A percentile compares a stretch with the other conserved stretches of the same genome.
phyloP scores from a whole-genome alignment of 2,888 invertebrate genomes.

The Drosophila neoperkinsi region DNA sequence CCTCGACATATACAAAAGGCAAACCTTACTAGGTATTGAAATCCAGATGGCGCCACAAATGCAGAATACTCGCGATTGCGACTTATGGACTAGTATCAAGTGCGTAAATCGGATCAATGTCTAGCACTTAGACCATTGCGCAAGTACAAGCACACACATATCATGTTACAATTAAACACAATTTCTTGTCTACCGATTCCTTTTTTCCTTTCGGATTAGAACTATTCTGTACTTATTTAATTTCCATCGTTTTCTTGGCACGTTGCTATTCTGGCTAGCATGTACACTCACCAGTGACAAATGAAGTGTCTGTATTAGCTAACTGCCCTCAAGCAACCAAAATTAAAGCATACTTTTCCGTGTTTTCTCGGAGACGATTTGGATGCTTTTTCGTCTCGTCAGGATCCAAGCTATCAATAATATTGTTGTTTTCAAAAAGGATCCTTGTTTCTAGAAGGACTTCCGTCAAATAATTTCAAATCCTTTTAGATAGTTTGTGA shows the following conservation, averaged over 20 bases:
- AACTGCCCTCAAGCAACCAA: not conserved
- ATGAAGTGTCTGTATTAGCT: not conserved
- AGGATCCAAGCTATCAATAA: not conserved
- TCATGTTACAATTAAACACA: not conserved
- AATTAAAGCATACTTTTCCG: not conserved
- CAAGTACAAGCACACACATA: not conserved
- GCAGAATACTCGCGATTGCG: not conserved
- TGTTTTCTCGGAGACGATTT: not conserved
- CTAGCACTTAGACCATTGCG: not conserved
- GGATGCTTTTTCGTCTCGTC: not conserved
- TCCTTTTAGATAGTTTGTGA: not conserved
- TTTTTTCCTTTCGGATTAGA: not conserved
- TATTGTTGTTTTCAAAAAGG: not conserved
- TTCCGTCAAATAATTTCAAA: not conserved
- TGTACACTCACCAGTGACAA: not conserved
- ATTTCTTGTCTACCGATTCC: not conserved
- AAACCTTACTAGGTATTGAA: not conserved
- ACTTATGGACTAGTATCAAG: not conserved
- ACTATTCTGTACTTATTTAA: not conserved
- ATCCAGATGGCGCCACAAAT: constrained; percentile 1
- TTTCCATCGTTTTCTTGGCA: not conserved
- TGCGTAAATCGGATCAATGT: not conserved
- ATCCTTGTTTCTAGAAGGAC: not conserved
- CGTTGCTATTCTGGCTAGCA: not conserved
- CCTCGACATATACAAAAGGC: not conserved